phyloP scores from a whole-genome alignment of 1,140 invertebrate species.

The Cydia amplana region DNA sequence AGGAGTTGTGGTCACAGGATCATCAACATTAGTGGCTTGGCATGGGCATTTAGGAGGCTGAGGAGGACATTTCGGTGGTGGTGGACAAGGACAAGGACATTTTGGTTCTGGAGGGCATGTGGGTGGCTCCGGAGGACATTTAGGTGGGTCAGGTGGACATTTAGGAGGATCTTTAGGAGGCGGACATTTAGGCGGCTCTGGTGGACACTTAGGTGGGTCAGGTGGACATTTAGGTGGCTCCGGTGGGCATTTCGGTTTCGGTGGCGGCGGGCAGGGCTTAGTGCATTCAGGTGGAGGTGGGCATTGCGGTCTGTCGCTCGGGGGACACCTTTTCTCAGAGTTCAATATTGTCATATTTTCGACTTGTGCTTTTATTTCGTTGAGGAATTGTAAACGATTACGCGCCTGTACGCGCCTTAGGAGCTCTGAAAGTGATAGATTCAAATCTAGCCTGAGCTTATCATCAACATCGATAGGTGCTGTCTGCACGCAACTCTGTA shows the following conservation, averaged over 20 bases:
- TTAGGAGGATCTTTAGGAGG: neutral
- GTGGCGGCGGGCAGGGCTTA: neutral
- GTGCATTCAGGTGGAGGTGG: neutral
- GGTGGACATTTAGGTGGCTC: neutral
- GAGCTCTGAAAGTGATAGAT: constrained; percentile 2
- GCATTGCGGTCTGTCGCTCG: neutral
- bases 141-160: neutral
- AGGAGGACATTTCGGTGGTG: constrained; percentile 1
- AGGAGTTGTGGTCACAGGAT: neutral
- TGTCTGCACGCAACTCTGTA: neutral
- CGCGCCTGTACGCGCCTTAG: neutral
- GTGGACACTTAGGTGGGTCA: neutral
- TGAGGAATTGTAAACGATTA: neutral
- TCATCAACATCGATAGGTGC: neutral
- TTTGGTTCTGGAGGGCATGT: neutral
- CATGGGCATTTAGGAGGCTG: neutral
- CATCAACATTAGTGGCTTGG: neutral
- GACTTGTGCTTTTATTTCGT: neutral
- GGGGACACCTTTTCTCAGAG: neutral
- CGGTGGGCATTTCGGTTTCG: neutral
- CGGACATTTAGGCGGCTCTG: neutral
- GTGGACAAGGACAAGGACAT: neutral
- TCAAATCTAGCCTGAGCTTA: neutral
- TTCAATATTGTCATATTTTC: neutral
- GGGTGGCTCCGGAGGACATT: neutral